Conservation (phyloP, 2,797 vertebrate genomes). For the Sebastes umbrosus region DNA sequence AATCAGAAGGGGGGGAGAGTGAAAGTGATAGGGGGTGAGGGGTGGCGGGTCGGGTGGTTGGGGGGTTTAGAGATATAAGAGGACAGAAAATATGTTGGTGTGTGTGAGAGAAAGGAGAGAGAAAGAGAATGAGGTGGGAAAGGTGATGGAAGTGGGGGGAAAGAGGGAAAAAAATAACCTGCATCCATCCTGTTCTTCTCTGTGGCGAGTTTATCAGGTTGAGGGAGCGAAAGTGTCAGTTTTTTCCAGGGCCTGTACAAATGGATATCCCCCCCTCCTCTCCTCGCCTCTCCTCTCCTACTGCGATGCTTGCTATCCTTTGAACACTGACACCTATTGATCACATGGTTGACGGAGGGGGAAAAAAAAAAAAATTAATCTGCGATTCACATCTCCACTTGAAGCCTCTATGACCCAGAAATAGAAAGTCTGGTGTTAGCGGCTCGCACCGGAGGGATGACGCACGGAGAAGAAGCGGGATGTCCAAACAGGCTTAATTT, state of each 20-base stretch:
- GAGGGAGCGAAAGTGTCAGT: constrained; percentile 66
- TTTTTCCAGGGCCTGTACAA: constrained; percentile 45
- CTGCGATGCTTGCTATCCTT: constrained; percentile 51
- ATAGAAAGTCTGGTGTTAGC: constrained; percentile 44
- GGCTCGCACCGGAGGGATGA: constrained; percentile 36
- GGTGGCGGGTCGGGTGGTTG: constrained; percentile 18
- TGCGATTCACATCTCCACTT: constrained; percentile 65
- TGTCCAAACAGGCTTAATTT: constrained; percentile 79
- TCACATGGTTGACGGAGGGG: constrained; percentile 57
- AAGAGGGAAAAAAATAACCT: constrained; percentile 54
- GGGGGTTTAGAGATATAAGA: constrained; percentile 51
- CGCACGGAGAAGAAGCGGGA: constrained; percentile 38
- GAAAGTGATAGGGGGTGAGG: constrained; percentile 54
- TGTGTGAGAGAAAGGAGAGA: not conserved
- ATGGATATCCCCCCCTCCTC: constrained; percentile 33
- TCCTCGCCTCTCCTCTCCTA: constrained; percentile 16
- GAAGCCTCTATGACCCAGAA: constrained; percentile 67
- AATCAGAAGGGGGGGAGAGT: constrained; percentile 50
- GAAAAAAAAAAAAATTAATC: constrained; percentile 51
- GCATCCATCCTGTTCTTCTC: constrained; percentile 65
- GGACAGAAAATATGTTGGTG: constrained; percentile 27
- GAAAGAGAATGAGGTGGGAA: constrained; percentile 22
- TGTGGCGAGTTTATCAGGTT: constrained; percentile 70
- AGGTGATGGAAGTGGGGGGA: constrained; percentile 47
- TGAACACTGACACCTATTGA: constrained; percentile 73